Evolutionary conservation across 2,113 vertebrate genomes (phyloP).

Genomic region (Cryptotis parvus): DNA sequence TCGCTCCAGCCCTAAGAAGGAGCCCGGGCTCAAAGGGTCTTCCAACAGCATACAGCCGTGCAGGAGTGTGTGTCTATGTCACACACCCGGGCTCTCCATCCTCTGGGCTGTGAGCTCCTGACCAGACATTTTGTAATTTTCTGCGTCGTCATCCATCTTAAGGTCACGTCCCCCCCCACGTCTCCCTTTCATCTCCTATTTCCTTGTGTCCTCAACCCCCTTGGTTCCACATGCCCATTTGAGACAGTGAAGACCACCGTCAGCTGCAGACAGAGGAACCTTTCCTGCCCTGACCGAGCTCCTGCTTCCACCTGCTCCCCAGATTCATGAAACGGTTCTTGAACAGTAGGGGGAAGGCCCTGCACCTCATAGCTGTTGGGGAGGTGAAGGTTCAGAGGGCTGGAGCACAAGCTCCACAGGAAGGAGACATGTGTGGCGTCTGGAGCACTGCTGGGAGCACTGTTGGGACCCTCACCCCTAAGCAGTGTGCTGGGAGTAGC

Average conservation of each 20-base stretch:
- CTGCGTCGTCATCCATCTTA: not conserved
- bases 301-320: not conserved
- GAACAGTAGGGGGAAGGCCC: not conserved
- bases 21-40: too few relatives aligned
- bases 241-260: not conserved
- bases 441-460: too few relatives aligned
- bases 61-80: too few relatives aligned
- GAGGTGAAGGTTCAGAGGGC: too few relatives aligned
- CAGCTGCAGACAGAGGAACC: not conserved
- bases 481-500: too few relatives aligned
- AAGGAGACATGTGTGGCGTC: too few relatives aligned
- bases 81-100: too few relatives aligned
- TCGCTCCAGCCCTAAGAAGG: too few relatives aligned
- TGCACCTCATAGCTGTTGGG: too few relatives aligned
- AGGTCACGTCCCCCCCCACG: not conserved
- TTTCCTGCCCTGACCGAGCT: not conserved
- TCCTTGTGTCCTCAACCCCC: not conserved
- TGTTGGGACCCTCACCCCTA: too few relatives aligned
- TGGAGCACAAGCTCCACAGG: too few relatives aligned
- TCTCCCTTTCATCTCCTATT: not conserved
- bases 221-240: not conserved
- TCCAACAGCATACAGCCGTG: too few relatives aligned
- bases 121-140: not conserved
- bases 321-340: not conserved
- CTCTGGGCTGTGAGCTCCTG: not conserved